Conservation (phyloP, 2,797 vertebrate species). For the Coregonus sp. region DNA sequence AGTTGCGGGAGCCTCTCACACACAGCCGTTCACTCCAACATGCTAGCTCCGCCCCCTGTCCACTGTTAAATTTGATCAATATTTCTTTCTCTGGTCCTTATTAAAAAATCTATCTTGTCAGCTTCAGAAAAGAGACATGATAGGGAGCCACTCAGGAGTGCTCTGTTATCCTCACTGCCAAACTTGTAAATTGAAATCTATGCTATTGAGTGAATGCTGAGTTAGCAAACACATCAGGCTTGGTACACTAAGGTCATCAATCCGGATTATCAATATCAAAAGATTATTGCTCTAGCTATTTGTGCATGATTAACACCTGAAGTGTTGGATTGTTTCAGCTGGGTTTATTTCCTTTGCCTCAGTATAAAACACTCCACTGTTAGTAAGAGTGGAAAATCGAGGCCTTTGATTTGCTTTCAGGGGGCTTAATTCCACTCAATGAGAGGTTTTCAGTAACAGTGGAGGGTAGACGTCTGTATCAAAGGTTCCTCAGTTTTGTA, state of each 20-base stretch:
- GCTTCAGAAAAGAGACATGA: background rate
- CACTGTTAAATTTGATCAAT: slow-evolving; percentile 29
- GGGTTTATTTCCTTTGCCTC: too few relatives aligned
- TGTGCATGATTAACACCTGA: too few relatives aligned
- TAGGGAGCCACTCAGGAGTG: background rate
- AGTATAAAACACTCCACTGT: background rate
- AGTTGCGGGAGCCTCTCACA: too few relatives aligned
- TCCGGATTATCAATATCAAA: background rate
- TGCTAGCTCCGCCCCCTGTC: background rate
- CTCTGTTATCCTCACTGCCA: slow-evolving; percentile 10
- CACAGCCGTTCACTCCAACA: too few relatives aligned
- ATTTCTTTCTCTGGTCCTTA: slow-evolving; percentile 10
- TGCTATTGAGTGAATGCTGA: slow-evolving; percentile 15
- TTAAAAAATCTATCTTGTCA: background rate
- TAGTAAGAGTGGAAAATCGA: background rate
- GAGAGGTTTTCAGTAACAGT: background rate
- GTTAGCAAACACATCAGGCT: slow-evolving; percentile 22
- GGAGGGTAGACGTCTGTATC: background rate
- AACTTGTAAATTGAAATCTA: background rate
- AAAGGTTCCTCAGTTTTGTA: background rate
- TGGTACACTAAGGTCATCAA: slow-evolving; percentile 10
- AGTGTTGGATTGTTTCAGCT: too few relatives aligned
- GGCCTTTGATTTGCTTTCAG: slow-evolving; percentile 1
- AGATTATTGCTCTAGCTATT: too few relatives aligned
- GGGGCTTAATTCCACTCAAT: background rate